phyloP scores from a whole-genome alignment of 2,113 vertebrate genomes.

The Pelodiscus sinensis region DNA sequence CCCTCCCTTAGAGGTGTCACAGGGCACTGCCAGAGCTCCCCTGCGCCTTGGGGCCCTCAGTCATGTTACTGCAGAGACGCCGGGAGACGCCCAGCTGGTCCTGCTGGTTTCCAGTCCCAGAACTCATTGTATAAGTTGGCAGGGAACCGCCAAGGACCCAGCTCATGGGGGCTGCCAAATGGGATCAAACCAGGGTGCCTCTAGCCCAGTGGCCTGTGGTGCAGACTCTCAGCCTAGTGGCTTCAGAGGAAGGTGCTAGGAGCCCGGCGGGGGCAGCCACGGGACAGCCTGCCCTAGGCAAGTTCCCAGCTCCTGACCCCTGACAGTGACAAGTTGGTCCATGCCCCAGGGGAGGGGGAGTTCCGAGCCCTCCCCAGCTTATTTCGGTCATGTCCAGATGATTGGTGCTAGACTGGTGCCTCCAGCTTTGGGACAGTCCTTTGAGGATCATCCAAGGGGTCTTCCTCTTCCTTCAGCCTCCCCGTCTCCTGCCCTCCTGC shows the following conservation, averaged over 20 bases:
- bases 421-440: background rate
- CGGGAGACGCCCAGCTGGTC: background rate
- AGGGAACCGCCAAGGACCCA: background rate
- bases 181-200: rapidly evolving
- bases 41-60: background rate
- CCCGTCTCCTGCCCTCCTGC: too few species aligned
- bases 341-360: background rate
- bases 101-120: background rate
- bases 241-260: background rate
- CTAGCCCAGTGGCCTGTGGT: background rate
- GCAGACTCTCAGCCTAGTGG: background rate
- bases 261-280: background rate
- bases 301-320: background rate
- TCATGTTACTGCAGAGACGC: background rate
- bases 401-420: too few species aligned
- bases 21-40: background rate
- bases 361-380: background rate
- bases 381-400: background rate
- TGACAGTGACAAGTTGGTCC: background rate
- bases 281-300: background rate
- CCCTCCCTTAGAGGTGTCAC: background rate
- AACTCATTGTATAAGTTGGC: rapidly evolving
- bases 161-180: background rate
- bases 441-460: background rate
- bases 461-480: background rate